Evolutionary conservation across 2,888 invertebrate species (phyloP).

Genomic region (Lampropteryx suffumata): DNA sequence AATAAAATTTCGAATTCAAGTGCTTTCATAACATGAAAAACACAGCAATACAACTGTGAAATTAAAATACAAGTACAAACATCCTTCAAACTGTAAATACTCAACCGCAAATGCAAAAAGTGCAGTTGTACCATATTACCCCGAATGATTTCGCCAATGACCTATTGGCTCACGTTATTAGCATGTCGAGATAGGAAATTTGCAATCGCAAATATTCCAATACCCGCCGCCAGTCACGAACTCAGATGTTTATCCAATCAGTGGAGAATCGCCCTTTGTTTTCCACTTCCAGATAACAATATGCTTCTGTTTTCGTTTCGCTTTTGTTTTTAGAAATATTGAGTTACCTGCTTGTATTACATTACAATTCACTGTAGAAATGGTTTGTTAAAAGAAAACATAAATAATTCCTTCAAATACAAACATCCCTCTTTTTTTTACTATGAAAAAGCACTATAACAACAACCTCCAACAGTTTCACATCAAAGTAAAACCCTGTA

Average conservation of each 20-base stretch:
- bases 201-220: constrained; percentile 49
- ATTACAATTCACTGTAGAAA: neutral
- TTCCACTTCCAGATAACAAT: constrained; percentile 28
- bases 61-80: neutral
- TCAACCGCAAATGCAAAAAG: constrained; percentile 23
- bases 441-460: constrained; percentile 2
- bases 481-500: constrained; percentile 23
- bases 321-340: constrained; percentile 30
- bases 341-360: constrained; percentile 2
- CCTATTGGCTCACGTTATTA: constrained; percentile 49
- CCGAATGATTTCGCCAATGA: constrained; percentile 44
- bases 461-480: constrained; percentile 9
- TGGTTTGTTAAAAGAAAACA: neutral
- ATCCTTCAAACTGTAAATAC: neutral
- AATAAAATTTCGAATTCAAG: constrained; percentile 12
- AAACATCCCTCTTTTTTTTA: neutral
- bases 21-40: constrained; percentile 3
- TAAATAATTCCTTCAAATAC: neutral
- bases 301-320: constrained; percentile 26
- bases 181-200: constrained; percentile 51
- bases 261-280: constrained; percentile 43
- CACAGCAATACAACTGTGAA: neutral
- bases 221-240: constrained; percentile 47
- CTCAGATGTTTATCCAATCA: constrained; percentile 49
- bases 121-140: constrained; percentile 16